Base-by-base conservation (phyloP, 2,888 invertebrate genomes). In the Agrotis ipsilon region DNA sequence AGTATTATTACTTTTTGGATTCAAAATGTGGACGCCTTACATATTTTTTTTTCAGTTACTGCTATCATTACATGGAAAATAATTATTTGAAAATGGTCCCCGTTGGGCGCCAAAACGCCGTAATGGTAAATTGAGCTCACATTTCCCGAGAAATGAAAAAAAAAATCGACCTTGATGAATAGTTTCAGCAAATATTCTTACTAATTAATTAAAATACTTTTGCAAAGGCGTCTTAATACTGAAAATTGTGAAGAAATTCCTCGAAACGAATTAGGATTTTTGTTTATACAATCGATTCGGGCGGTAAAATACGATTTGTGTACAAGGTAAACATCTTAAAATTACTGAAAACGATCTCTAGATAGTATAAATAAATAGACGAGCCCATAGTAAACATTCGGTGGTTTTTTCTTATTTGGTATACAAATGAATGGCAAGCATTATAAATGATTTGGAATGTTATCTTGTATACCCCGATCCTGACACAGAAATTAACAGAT, bases 171-270 rank as follows among this genome's bases (percentile, higher is more conserved):
- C 72, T 72, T 63, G 59, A 68, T 57, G 51, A 77, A 75, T 75
- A 73, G 67, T 77, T 70, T 66, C 68, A 59, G 57, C 69, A 70
- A 84, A 80, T 72, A 66, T 64, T 82, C 55, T 54, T 55, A 70
- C 83, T 80, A 79, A 82, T 81, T 43, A 78, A 75, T 62, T 43
- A 66, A 75, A 61, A 70, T 75, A 78, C 49, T 73, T 57, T 62
- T 51, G 57, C 14, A 45, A 54, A 66, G 11, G 51, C 66, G 13
- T 51, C 13, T 52, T 66, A 64, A 43, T 68, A 62, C 67, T 59
- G 55, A 65, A 81, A 65, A 60, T 61, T 51, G 48, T 67, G 48
- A 58, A 80, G 65, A 57, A 65, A 75, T 82, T 54, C 62, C 21
- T 32, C 32, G 45, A 45, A 75, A 65, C 67, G 45, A 61, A 72